Evolutionary conservation across 2,888 invertebrate genomes (phyloP), one percentile per base, ranked within the genome.

Genomic region (Smittia sp.): DNA sequence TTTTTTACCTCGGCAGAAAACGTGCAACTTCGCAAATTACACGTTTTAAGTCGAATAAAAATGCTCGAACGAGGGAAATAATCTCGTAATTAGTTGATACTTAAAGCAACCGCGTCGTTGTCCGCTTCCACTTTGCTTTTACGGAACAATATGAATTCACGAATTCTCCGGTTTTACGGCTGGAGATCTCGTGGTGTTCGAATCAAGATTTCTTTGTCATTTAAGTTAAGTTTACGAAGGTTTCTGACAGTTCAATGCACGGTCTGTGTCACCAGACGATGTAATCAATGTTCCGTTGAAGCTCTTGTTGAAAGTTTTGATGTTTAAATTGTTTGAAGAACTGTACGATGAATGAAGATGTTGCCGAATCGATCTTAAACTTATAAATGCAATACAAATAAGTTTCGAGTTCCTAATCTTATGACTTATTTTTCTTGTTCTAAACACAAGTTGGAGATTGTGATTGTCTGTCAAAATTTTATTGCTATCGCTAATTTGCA

Each of bases 21-120:
- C 72, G 72, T 72, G 72, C 72, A 72, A 72, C 38, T 72, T 54
- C 62, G 72, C 72, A 72, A 62, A 62, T 72, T 72, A 62, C 72
- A 72, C 62, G 62, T 72, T 52, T 25, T 69, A 52, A 54, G 52
- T 52, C 32, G 22, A 72, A 62, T 63, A 63, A 63, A 63, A 25
- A 63, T 20, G 58, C 9, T 20, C 18, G 9, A 7, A 58, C 18
- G 22, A 22, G 9, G 15, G 15, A 22, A 25, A 27, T 27, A 27
- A 63, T 27, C 27, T 6, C 4, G 63, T 63, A 63, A 63, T 63
- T 63, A 63, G 63, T 27, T 20, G 63, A 7, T 63, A 27, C 63
- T 63, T 63, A 27, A 63, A 22, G 58, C 22, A 58, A 58, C 27
- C 63, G 27, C 63, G 27, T 63, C 63, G 20, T 15, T 63, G 1